Conservation (phyloP, 2,113 vertebrate species). For the Colinus virginianus region DNA sequence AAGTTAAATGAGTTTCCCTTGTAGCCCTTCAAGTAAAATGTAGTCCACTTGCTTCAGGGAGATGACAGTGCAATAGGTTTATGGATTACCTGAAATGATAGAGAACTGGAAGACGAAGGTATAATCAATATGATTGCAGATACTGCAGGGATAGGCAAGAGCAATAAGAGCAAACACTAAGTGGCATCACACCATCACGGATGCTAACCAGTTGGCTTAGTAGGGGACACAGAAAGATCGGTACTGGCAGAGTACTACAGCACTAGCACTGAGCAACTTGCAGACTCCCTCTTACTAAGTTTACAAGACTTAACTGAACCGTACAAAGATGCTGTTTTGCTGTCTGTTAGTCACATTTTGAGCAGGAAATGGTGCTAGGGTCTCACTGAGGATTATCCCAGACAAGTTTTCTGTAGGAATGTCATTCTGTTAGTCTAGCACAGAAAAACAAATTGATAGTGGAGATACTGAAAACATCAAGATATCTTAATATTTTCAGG, state of each 20-base stretch:
- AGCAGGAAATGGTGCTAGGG: not conserved
- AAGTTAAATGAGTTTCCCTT: not conserved
- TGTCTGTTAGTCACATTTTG: not conserved
- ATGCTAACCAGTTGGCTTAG: fast-evolving
- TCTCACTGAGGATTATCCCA: not conserved
- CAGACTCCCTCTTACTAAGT: not conserved
- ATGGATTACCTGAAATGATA: not conserved
- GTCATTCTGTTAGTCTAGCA: not conserved
- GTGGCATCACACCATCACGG: not conserved
- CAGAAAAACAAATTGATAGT: not conserved
- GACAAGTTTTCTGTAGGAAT: not conserved
- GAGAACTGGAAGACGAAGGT: not conserved
- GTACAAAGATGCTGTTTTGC: not conserved
- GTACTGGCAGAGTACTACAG: not conserved
- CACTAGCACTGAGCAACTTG: not conserved
- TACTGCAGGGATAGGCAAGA: not conserved
- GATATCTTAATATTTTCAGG: not conserved
- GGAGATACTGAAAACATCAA: not conserved
- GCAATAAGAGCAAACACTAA: not conserved
- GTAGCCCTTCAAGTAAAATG: not conserved
- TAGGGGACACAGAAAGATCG: not conserved
- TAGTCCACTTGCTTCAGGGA: not conserved
- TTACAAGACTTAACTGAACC: not conserved
- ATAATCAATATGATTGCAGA: not conserved
- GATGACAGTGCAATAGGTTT: not conserved